Conservation (phyloP, 1,140 invertebrate genomes). For the Cotesia typhae region DNA sequence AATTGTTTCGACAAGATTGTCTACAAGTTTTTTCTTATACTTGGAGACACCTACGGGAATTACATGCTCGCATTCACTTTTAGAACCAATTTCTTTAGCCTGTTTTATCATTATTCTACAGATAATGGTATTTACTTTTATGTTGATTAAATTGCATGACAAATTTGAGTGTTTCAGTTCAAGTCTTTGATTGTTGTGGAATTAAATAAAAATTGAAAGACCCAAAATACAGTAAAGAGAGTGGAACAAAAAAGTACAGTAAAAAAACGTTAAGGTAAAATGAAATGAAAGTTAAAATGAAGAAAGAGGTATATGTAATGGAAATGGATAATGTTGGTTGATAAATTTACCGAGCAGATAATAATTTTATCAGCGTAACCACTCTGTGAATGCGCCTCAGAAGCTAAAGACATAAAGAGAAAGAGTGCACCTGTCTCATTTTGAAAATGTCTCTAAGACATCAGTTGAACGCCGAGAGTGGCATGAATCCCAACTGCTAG, state of each 20-base stretch:
- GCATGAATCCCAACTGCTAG: conserved; percentile 27
- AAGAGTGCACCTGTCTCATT: conserved; percentile 25
- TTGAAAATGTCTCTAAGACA: conserved; percentile 32
- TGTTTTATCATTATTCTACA: neutral
- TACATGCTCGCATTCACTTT: conserved; percentile 1
- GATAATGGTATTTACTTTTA: neutral
- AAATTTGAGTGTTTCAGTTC: neutral
- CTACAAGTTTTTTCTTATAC: neutral
- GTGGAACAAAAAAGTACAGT: too few species aligned
- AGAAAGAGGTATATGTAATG: neutral
- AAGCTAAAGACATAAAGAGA: too few species aligned
- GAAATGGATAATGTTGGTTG: conserved; percentile 37
- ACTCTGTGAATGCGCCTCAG: conserved; percentile 23
- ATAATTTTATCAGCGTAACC: conserved; percentile 42
- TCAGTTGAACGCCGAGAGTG: conserved; percentile 30
- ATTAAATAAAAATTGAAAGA: neutral
- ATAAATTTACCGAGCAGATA: conserved; percentile 40
- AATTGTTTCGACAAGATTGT: too few species aligned
- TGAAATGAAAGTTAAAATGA: conserved; percentile 2
- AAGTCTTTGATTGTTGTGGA: neutral
- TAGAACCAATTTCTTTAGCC: conserved; percentile 19
- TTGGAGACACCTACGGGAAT: neutral
- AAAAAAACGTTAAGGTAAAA: neutral
- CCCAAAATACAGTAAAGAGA: neutral
- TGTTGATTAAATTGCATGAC: conserved; percentile 13